These are phyloP conservation scores for Otus sunia DNA, from an alignment of 2,113 vertebrate species.

Conservation along the genomic window DNA sequence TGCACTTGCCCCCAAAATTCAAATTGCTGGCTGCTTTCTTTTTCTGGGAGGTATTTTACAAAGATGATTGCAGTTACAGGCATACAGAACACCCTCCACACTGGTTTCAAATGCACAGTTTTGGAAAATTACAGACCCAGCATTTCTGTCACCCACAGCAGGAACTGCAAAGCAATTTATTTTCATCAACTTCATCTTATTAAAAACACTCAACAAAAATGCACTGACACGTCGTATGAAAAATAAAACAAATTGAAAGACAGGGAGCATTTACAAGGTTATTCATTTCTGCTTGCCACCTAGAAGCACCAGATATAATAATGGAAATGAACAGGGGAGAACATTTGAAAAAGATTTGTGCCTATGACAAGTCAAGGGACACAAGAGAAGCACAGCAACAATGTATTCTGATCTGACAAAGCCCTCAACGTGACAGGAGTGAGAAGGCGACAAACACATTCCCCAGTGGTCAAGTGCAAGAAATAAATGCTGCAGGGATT, in stretches of 20 bases:
- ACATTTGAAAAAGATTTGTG: constrained; percentile 48
- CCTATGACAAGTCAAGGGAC: constrained; percentile 24
- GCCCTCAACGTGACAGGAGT: background rate
- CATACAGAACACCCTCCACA: background rate
- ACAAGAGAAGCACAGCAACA: background rate
- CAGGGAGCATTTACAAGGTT: constrained; percentile 49
- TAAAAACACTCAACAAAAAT: constrained; percentile 57
- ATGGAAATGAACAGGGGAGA: constrained; percentile 54
- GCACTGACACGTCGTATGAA: constrained; percentile 23
- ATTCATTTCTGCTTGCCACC: constrained; percentile 54
- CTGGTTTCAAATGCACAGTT: constrained; percentile 11
- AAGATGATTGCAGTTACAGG: background rate
- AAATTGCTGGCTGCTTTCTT: background rate
- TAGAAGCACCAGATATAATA: constrained; percentile 53
- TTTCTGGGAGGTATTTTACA: background rate
- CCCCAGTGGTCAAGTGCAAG: background rate
- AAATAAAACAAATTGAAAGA: constrained; percentile 66
- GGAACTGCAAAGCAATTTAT: constrained; percentile 62
- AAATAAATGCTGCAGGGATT: constrained; percentile 11
- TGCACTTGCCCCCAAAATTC: background rate
- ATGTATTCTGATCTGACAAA: constrained; percentile 47
- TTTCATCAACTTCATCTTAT: constrained; percentile 63
- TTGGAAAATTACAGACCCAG: constrained; percentile 54
- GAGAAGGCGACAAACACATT: constrained; percentile 1
- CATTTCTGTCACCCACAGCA: constrained; percentile 62